Evolutionary conservation across 2,888 invertebrate species (phyloP).

Genomic region (Drosophila incognita): DNA sequence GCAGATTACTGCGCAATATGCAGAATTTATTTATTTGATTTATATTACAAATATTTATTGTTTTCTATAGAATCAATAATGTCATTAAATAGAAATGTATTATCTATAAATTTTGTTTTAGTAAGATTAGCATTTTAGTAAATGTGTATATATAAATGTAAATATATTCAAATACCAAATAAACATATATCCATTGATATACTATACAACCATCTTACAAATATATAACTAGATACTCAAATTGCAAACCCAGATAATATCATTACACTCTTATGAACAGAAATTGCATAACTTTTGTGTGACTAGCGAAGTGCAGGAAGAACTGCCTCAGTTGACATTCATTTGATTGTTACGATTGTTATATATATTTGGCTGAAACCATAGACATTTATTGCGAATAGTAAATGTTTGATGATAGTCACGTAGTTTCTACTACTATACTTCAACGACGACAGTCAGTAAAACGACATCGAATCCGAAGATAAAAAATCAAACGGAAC

Average conservation of each 20-base stretch:
- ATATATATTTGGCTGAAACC: constrained; percentile 51
- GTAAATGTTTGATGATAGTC: constrained; percentile 70
- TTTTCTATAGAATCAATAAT: neutral
- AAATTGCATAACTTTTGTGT: constrained; percentile 47
- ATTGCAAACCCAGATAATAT: constrained; percentile 9
- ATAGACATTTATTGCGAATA: constrained; percentile 66
- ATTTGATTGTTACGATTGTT: constrained; percentile 60
- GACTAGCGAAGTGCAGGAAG: neutral
- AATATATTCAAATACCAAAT: neutral
- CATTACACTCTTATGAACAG: constrained; percentile 23
- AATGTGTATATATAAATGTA: no score
- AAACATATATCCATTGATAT: neutral
- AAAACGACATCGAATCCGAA: constrained; percentile 18
- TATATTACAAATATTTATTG: neutral
- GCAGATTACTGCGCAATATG: neutral
- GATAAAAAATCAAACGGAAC: constrained; percentile 6
- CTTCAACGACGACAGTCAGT: constrained; percentile 37
- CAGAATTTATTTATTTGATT: neutral
- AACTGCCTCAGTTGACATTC: constrained; percentile 27
- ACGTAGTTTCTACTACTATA: constrained; percentile 62
- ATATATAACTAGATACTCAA: constrained; percentile 12
- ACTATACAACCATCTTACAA: neutral
- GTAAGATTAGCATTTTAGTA: neutral
- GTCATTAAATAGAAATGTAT: neutral
- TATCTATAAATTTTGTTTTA: neutral